Evolutionary conservation across 1,140 invertebrate species (phyloP).

Genomic region (Ips typographus): DNA sequence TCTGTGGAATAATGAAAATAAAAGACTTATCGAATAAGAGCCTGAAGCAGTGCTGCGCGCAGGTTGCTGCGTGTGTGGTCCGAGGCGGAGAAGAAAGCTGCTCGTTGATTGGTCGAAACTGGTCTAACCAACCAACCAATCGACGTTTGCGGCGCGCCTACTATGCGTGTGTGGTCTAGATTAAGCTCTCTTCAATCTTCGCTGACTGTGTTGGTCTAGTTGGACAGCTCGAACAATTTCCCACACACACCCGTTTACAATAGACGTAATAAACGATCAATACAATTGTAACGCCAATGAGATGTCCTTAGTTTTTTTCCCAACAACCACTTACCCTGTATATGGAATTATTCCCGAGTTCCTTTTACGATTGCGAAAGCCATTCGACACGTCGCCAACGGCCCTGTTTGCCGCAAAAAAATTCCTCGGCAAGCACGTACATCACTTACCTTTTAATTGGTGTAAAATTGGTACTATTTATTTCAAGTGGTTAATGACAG

Average conservation of each 20-base stretch:
- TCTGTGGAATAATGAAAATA: too few relatives aligned
- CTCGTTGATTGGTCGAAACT: neutral
- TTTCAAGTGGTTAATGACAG: conserved; percentile 29
- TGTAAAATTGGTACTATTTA: conserved; percentile 32
- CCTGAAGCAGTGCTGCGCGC: conserved; percentile 2
- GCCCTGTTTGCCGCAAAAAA: conserved; percentile 22
- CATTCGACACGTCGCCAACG: conserved; percentile 29
- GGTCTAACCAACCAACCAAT: neutral
- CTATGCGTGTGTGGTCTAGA: conserved; percentile 17
- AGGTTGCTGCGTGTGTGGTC: conserved; percentile 26
- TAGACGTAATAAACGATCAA: neutral
- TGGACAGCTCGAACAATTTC: too few relatives aligned
- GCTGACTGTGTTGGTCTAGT: too few relatives aligned
- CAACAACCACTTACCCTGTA: conserved; percentile 4
- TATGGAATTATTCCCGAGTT: conserved; percentile 26
- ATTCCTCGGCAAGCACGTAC: conserved; percentile 26
- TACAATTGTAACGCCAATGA: too few relatives aligned
- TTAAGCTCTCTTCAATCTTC: neutral
- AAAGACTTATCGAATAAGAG: too few relatives aligned
- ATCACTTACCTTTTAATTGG: conserved; percentile 31
- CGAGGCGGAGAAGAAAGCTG: conserved; percentile 3
- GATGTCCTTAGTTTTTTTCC: too few relatives aligned
- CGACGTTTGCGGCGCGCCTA: conserved; percentile 9
- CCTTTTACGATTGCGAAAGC: conserved; percentile 27
- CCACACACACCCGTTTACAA: neutral